These are phyloP conservation scores for Cavia porcellus DNA, from an alignment of 2,113 vertebrate species.

Conservation along the genomic window DNA sequence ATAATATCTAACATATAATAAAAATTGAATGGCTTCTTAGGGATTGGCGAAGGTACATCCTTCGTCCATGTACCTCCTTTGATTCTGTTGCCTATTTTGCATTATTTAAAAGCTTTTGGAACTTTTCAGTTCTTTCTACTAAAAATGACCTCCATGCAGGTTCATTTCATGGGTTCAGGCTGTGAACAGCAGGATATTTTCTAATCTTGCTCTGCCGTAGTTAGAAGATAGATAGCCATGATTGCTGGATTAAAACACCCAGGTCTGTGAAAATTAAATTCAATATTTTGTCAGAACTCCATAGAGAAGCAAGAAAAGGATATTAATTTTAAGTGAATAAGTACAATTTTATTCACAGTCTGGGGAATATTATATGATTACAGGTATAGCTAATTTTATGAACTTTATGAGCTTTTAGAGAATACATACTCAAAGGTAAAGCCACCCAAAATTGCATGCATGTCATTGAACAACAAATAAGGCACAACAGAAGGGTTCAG, in stretches of 20 bases:
- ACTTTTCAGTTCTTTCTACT: neutral
- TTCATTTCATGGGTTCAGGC: constrained; percentile 43
- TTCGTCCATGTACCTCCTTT: neutral
- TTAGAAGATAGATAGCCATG: constrained; percentile 66
- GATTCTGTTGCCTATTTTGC: constrained; percentile 32
- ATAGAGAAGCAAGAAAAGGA: constrained; percentile 76
- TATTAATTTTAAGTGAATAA: constrained; percentile 85
- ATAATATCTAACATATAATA: neutral
- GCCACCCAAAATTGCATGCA: neutral
- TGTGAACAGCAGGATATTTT: constrained; percentile 46
- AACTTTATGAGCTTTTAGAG: constrained; percentile 73
- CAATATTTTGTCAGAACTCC: constrained; percentile 83
- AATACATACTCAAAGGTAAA: constrained; percentile 63
- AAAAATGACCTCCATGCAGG: constrained; percentile 15
- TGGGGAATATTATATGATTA: constrained; percentile 75
- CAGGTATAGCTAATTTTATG: constrained; percentile 74
- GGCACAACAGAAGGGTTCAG: neutral
- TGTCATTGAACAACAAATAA: constrained; percentile 71
- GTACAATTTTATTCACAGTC: constrained; percentile 78
- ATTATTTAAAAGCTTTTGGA: constrained; percentile 47
- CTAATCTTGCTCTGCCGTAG: constrained; percentile 61
- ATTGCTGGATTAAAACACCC: constrained; percentile 76
- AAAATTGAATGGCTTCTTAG: neutral
- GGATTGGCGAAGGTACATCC: neutral
- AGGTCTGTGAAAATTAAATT: constrained; percentile 70